Conservation (phyloP, 2,888 invertebrate species). For the Spialia ferax region DNA sequence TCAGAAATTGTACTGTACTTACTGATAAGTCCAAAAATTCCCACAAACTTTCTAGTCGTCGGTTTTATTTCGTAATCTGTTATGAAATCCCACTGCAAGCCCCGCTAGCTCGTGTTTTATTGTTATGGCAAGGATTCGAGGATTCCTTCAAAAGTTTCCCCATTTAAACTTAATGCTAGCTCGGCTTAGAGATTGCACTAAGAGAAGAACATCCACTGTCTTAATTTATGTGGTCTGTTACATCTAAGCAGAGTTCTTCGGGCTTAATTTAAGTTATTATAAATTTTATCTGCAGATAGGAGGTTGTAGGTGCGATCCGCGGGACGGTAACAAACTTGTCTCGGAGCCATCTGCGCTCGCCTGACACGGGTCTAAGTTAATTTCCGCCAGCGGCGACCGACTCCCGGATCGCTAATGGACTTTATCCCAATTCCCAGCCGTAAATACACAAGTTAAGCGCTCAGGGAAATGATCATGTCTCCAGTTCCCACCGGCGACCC, state of each 20-base stretch:
- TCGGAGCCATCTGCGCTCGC: slow-evolving; percentile 53
- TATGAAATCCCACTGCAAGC: slow-evolving; percentile 45
- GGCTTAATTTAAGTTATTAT: slow-evolving; percentile 20
- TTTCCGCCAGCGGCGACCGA: slow-evolving; percentile 61
- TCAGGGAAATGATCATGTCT: slow-evolving; percentile 33
- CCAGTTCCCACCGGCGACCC: too few relatives aligned
- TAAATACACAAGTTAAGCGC: slow-evolving; percentile 53
- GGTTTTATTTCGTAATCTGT: slow-evolving; percentile 57
- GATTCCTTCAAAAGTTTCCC: slow-evolving; percentile 50
- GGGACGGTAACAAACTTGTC: slow-evolving; percentile 43
- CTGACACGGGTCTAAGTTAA: slow-evolving; percentile 69
- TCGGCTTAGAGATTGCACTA: slow-evolving; percentile 37
- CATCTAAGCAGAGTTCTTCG: neutral
- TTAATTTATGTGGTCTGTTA: slow-evolving; percentile 41
- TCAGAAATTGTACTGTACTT: too few relatives aligned
- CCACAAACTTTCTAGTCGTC: slow-evolving; percentile 23
- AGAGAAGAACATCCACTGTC: slow-evolving; percentile 42
- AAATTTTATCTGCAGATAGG: slow-evolving; percentile 29
- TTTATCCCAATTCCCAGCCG: slow-evolving; percentile 56
- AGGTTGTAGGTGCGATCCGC: slow-evolving; percentile 4
- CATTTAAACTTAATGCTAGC: slow-evolving; percentile 52
- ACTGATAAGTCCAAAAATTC: neutral
- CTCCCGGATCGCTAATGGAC: slow-evolving; percentile 61
- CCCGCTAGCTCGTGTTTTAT: slow-evolving; percentile 45
- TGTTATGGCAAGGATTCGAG: slow-evolving; percentile 46